These are phyloP conservation scores for Penaeus indicus DNA, from an alignment of 1,140 invertebrate genomes.

Conservation along the genomic window DNA sequence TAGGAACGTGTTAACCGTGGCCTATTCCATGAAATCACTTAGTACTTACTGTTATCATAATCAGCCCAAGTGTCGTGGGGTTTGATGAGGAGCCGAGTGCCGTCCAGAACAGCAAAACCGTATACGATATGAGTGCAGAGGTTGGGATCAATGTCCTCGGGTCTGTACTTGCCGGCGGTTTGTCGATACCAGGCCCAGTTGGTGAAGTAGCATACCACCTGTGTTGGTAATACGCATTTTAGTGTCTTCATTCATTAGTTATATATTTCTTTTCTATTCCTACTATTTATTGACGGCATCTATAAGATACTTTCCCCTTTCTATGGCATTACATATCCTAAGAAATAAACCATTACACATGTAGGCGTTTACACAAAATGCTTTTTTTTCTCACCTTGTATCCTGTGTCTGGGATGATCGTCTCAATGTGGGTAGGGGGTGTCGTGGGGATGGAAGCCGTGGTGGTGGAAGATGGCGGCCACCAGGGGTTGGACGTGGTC, in stretches of 20 bases:
- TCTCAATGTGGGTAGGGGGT: too few relatives aligned
- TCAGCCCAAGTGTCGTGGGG: conserved; percentile 92
- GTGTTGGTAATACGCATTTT: conserved; percentile 70
- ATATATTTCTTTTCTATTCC: too few relatives aligned
- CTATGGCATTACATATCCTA: too few relatives aligned
- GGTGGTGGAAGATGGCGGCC: too few relatives aligned
- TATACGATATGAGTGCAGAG: conserved; percentile 94
- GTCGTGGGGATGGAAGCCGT: not conserved
- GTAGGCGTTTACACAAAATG: too few relatives aligned
- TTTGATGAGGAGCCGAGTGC: conserved; percentile 82
- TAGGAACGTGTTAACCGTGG: not conserved
- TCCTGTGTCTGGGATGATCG: conserved; percentile 64
- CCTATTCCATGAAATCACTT: not conserved
- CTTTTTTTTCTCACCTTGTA: conserved; percentile 69
- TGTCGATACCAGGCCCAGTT: conserved; percentile 92
- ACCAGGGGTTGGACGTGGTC: not conserved
- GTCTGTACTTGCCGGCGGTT: conserved; percentile 83
- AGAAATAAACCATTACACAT: too few relatives aligned
- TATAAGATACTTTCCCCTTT: too few relatives aligned
- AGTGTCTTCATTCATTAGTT: not conserved
- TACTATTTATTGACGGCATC: too few relatives aligned
- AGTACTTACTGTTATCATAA: conserved; percentile 80
- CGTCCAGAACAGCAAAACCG: conserved; percentile 89
- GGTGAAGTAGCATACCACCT: conserved; percentile 87
- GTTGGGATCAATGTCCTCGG: conserved; percentile 86